These are phyloP conservation scores for Hyalella azteca DNA, from an alignment of 2,888 invertebrate species.

Conservation along the genomic window DNA sequence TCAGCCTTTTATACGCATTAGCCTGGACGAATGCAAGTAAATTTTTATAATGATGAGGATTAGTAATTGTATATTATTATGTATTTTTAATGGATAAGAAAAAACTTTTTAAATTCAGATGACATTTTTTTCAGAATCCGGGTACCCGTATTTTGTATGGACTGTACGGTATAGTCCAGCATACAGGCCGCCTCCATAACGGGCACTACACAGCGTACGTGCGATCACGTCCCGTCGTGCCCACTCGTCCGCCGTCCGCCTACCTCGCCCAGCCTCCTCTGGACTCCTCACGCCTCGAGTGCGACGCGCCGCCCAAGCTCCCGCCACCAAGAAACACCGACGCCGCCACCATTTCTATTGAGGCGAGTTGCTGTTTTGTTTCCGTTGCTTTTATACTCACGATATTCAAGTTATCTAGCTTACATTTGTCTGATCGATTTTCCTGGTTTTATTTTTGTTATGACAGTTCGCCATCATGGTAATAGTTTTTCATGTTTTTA, in stretches of 20 bases:
- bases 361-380: background rate
- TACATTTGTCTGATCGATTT: too few relatives aligned
- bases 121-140: conserved; percentile 39
- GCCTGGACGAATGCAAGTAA: too few relatives aligned
- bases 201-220: conserved; percentile 95
- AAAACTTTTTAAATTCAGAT: background rate
- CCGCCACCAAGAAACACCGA: background rate
- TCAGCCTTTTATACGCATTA: too few relatives aligned
- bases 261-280: conserved; percentile 1
- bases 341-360: background rate
- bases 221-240: conserved; percentile 69
- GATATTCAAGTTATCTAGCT: too few relatives aligned
- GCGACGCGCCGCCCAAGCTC: background rate
- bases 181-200: conserved; percentile 87
- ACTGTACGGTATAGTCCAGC: conserved; percentile 93
- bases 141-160: conserved; percentile 74
- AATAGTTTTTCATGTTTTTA: too few relatives aligned
- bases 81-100: too few relatives aligned
- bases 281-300: background rate
- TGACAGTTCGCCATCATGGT: too few relatives aligned
- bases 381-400: too few relatives aligned
- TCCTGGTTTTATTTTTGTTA: too few relatives aligned
- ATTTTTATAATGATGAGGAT: too few relatives aligned
- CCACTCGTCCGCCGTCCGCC: conserved; percentile 38
- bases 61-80: too few relatives aligned